These are phyloP conservation scores for Hoplodrina blanda DNA, from an alignment of 2,888 invertebrate species.

Conservation along the genomic window DNA sequence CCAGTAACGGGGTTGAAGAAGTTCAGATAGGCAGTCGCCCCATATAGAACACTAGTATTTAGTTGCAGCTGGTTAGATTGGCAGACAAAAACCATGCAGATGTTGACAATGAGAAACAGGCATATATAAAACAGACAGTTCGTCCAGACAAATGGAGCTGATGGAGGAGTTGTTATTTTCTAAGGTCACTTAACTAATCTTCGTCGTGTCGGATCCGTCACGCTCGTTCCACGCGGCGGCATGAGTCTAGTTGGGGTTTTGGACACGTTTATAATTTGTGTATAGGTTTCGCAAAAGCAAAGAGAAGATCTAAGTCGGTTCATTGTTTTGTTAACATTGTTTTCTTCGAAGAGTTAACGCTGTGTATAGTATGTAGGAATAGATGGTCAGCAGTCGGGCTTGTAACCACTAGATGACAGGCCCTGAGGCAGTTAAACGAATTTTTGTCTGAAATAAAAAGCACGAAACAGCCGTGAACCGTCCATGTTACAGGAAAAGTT, in stretches of 20 bases:
- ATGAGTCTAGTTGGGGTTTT: background rate
- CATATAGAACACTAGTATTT: too few species aligned
- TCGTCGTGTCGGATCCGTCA: conserved; percentile 32
- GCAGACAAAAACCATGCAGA: too few species aligned
- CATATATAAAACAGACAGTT: too few species aligned
- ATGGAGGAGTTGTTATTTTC: conserved; percentile 1
- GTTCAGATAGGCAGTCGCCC: too few species aligned
- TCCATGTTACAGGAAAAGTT: conserved; percentile 24
- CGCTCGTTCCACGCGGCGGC: conserved; percentile 17
- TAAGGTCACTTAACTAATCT: conserved; percentile 22
- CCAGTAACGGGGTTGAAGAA: too few species aligned
- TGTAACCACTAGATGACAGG: background rate
- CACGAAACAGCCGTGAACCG: conserved; percentile 7
- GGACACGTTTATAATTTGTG: background rate
- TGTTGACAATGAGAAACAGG: too few species aligned
- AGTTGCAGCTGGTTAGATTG: too few species aligned
- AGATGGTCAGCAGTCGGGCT: too few species aligned
- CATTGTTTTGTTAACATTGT: too few species aligned
- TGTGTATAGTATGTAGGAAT: too few species aligned
- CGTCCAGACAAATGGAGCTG: too few species aligned
- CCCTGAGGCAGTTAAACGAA: background rate
- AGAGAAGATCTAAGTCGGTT: background rate
- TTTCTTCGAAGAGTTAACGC: too few species aligned
- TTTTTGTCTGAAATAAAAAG: conserved; percentile 20
- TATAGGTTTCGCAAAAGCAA: background rate